A percentile compares a stretch with the other conserved stretches of the same genome.
Evolutionary conservation across 2,888 invertebrate species (phyloP).

Genomic region (Limnephilus marmoratus): DNA sequence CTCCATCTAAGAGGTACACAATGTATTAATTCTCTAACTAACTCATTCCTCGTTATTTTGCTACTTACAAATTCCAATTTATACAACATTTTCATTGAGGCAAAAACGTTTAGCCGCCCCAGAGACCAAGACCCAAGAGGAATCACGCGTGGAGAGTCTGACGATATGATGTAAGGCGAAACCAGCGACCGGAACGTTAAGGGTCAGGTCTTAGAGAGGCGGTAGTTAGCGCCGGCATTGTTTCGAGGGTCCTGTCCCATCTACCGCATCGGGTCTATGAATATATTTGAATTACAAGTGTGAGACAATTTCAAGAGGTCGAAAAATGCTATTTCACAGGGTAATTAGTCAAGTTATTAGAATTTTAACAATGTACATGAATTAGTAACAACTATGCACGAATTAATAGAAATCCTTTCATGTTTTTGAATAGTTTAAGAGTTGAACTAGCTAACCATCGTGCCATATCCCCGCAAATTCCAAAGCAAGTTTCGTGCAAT

Average conservation of each 20-base stretch:
- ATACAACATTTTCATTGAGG: not conserved
- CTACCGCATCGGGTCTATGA: not conserved
- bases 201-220: conserved; percentile 23
- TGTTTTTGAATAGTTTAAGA: not conserved
- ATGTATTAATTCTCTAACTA: no score
- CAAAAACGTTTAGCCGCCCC: not conserved
- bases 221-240: not conserved
- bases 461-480: no score
- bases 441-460: not conserved
- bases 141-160: conserved; percentile 41
- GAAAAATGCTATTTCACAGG: not conserved
- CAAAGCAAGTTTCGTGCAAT: no score
- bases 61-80: not conserved
- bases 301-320: not conserved
- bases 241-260: conserved; percentile 20
- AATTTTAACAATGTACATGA: not conserved
- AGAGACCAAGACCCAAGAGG: not conserved
- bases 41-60: not conserved
- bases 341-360: not conserved
- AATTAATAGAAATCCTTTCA: not conserved
- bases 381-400: not conserved
- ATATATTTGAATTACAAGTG: conserved; percentile 40
- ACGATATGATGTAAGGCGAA: conserved; percentile 1
- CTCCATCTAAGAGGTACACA: no score
- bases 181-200: conserved; percentile 18